Base-by-base conservation (phyloP, 2,888 invertebrate genomes). In the Aspidiotus rigidus region DNA sequence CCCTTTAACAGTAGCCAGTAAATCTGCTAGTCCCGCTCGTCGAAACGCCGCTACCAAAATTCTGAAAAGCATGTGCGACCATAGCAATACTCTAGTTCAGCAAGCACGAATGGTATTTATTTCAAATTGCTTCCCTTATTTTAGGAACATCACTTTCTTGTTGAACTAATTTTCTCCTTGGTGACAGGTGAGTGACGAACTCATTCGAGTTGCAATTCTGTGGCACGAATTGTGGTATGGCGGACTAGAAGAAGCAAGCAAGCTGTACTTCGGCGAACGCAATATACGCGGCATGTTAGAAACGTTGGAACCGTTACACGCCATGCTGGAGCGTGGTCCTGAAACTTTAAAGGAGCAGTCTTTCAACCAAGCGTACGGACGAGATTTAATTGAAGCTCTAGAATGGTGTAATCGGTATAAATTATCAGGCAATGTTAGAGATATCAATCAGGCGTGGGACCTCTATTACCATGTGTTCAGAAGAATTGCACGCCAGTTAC, bases 161-260 rank as follows among this genome's bases (percentile, higher is more conserved):
- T 49, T 49, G 11, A 2, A 49, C 10, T 49, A 6, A 13, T 60
- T 16, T 44, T 61, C 41, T 41, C 7, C 28, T 28, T 28, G 7
- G 13, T 5, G n/a, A 17, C 15, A 69, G 69, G 69, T 69, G 7
- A 83, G 95, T 59, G 97, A 98, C 75, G 99, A 99, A 79, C 81
- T 99, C 62, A 98, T 99, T 71, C 83, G 98, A 69, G 96, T 98
- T 0, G 98, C 99, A 2, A 99, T 99, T 73, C 80, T 99, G 16
- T 99, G 99, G 99, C 98, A 99, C 77, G 99, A 99, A 78, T 87
- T 96, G 76, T 99, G 99, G 99, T 95, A 98, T 77, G 99, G 99
- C 78, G 98, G 96, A 0, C 79, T 99, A 17, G 92, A 93, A 75
- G 97, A 98, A 77, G 97, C 97, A 0, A 93, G 92, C 7, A 81